phyloP scores from a whole-genome alignment of 2,113 vertebrate species.

The Setophaga coronata region DNA sequence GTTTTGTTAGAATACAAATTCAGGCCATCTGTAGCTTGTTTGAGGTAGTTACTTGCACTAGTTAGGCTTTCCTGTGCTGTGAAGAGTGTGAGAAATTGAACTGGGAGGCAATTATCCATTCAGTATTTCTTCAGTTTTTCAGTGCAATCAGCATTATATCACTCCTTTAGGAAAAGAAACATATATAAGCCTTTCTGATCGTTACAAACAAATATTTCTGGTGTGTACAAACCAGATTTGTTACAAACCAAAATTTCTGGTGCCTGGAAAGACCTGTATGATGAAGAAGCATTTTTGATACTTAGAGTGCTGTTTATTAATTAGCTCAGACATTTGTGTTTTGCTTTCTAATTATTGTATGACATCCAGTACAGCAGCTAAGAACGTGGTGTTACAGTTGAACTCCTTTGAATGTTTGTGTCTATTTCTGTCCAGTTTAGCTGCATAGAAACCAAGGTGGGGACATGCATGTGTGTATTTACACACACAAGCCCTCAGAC shows the following conservation, averaged over 20 bases:
- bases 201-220: not conserved
- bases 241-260: not conserved
- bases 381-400: not conserved
- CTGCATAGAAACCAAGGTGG: not conserved
- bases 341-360: not conserved
- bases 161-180: not conserved
- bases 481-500: fast-evolving
- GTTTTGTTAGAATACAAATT: not conserved
- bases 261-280: not conserved
- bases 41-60: not conserved
- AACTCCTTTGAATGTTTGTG: not conserved
- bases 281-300: not conserved
- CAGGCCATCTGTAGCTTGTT: not conserved
- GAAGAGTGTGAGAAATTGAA: not conserved
- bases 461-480: fast-evolving
- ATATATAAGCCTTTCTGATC: not conserved
- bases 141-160: fast-evolving
- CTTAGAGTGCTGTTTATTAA: not conserved
- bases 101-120: not conserved
- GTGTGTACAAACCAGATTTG: too few relatives aligned
- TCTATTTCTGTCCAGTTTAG: not conserved
- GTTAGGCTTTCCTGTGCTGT: not conserved
- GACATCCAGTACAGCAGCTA: not conserved
- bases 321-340: not conserved
- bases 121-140: not conserved